phyloP scores from a whole-genome alignment of 2,797 vertebrate genomes.

The Pipistrellus pipistrellus region DNA sequence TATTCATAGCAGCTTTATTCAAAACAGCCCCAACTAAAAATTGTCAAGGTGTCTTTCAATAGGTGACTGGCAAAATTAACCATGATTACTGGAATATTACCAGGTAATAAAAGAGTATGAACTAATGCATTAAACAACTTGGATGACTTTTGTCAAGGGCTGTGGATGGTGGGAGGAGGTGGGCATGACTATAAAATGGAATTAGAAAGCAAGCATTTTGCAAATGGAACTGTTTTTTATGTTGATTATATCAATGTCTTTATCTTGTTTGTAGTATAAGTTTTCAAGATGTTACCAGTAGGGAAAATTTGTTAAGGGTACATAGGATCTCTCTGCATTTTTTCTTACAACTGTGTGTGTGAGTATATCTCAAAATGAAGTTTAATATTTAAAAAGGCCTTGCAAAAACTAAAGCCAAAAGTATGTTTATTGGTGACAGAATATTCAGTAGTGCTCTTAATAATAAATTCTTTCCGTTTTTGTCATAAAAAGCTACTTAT shows the following conservation, averaged over 20 bases:
- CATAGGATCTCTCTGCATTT: background rate
- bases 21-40: conserved; percentile 21
- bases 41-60: background rate
- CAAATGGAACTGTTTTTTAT: background rate
- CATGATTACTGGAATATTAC: background rate
- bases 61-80: conserved; percentile 37
- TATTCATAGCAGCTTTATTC: background rate
- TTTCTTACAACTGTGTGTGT: background rate
- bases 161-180: background rate
- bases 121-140: background rate
- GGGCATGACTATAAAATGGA: background rate
- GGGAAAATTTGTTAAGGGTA: background rate
- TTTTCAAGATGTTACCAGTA: background rate
- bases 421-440: background rate
- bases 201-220: background rate
- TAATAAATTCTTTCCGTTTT: background rate
- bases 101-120: background rate
- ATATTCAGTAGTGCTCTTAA: background rate
- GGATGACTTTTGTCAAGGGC: background rate
- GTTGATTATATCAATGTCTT: background rate
- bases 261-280: background rate
- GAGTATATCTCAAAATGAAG: conserved; percentile 4
- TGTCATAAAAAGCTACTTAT: conserved; percentile 7
- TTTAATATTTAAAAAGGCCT: background rate
- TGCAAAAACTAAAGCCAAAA: background rate